Conservation (phyloP, 2,888 invertebrate genomes). For the Volucella inanis region DNA sequence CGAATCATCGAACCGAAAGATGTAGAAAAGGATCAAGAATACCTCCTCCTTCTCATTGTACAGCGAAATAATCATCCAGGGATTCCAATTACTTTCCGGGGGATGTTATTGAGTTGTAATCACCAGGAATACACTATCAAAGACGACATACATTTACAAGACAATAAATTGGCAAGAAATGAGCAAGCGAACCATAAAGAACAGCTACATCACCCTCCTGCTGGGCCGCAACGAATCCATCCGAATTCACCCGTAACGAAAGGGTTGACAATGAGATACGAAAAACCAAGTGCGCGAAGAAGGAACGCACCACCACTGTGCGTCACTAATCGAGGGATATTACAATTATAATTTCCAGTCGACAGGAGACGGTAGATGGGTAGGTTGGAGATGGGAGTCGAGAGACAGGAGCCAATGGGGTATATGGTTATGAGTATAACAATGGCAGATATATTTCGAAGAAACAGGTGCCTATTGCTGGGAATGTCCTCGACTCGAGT, state of each 20-base stretch:
- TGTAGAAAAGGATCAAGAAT: slow-evolving; percentile 59
- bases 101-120: slow-evolving; percentile 75
- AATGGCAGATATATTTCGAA: slow-evolving; percentile 31
- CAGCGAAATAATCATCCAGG: slow-evolving; percentile 59
- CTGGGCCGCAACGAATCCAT: slow-evolving; percentile 58
- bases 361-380: slow-evolving; percentile 54
- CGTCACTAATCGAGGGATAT: slow-evolving; percentile 74
- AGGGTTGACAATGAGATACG: slow-evolving; percentile 69
- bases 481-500: slow-evolving; percentile 8
- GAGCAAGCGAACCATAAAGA: slow-evolving; percentile 63
- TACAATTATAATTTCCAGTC: slow-evolving; percentile 74
- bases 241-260: slow-evolving; percentile 69
- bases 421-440: background rate
- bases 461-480: slow-evolving; percentile 62
- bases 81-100: slow-evolving; percentile 72
- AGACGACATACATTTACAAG: slow-evolving; percentile 73
- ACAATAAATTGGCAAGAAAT: slow-evolving; percentile 73
- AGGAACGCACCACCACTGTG: slow-evolving; percentile 62
- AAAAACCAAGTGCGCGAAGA: slow-evolving; percentile 52
- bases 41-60: slow-evolving; percentile 2
- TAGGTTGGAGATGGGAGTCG: slow-evolving; percentile 1
- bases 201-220: slow-evolving; percentile 61
- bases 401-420: background rate
- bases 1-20: background rate
- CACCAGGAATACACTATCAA: slow-evolving; percentile 68